Conservation (phyloP, 2,888 invertebrate genomes). For the Acleris laterana region DNA sequence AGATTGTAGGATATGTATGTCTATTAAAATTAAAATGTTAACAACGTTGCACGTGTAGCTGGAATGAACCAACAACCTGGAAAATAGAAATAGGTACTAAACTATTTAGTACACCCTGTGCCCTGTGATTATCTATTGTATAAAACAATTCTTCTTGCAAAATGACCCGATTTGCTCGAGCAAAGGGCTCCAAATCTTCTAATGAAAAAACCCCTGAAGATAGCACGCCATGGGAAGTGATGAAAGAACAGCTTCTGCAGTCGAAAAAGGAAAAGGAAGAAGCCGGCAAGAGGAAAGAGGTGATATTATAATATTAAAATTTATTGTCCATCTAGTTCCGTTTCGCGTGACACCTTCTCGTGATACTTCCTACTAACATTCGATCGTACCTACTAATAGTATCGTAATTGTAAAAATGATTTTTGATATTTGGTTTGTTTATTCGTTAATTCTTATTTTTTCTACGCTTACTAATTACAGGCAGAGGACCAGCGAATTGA, state of each 20-base stretch:
- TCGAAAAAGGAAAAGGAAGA: slow-evolving; percentile 77
- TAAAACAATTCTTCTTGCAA: neutral
- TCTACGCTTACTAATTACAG: slow-evolving; percentile 45
- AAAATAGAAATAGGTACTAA: too few species aligned
- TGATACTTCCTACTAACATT: too few species aligned
- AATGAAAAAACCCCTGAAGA: slow-evolving; percentile 88
- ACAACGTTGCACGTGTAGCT: too few species aligned
- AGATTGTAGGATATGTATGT: too few species aligned
- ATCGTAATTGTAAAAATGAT: too few species aligned
- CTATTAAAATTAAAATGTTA: too few species aligned
- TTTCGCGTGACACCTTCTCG: too few species aligned
- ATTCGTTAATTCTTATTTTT: neutral
- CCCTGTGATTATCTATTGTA: neutral
- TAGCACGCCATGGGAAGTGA: slow-evolving; percentile 89
- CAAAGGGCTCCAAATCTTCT: slow-evolving; percentile 89
- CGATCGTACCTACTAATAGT: too few species aligned
- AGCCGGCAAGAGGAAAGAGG: slow-evolving; percentile 67
- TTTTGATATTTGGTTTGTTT: neutral
- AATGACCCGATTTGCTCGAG: slow-evolving; percentile 91
- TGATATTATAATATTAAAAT: slow-evolving; percentile 38
- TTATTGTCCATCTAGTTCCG: too few species aligned
- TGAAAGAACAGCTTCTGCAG: slow-evolving; percentile 86
- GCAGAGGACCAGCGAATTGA: slow-evolving; percentile 78
- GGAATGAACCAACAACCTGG: too few species aligned
- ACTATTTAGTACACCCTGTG: neutral